These are phyloP conservation scores for Zygothrica quintamaculata DNA, from an alignment of 2,888 invertebrate species.

Conservation along the genomic window DNA sequence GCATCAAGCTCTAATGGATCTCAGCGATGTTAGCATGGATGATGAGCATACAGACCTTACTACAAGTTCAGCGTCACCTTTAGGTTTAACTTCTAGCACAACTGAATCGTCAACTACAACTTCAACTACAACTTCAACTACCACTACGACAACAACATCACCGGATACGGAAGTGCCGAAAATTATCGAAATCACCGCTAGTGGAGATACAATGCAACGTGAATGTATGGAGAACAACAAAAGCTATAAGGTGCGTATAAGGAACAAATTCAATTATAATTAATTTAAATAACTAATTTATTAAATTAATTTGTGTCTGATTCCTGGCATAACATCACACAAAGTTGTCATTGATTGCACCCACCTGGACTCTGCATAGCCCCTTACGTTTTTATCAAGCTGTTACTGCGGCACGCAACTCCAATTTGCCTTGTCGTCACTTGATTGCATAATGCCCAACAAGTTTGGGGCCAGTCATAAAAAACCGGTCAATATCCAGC, in stretches of 20 bases:
- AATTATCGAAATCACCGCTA: constrained; percentile 82
- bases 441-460: constrained; percentile 70
- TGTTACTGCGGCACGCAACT: constrained; percentile 74
- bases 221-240: constrained; percentile 85
- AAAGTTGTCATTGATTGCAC: background rate
- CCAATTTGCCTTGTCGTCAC: constrained; percentile 78
- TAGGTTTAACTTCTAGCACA: too few relatives aligned
- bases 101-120: constrained; percentile 21
- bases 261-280: too few relatives aligned
- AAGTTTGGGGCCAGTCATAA: constrained; percentile 57
- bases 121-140: constrained; percentile 34
- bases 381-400: constrained; percentile 33
- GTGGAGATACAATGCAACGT: constrained; percentile 75
- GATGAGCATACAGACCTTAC: constrained; percentile 74
- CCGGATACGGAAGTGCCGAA: constrained; percentile 73
- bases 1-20: constrained; percentile 85
- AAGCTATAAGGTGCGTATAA: constrained; percentile 85
- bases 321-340: too few relatives aligned
- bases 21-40: constrained; percentile 92
- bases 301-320: too few relatives aligned
- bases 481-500: constrained; percentile 44
- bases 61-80: constrained; percentile 43
- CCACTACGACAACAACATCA: constrained; percentile 31
- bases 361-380: constrained; percentile 4
- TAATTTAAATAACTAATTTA: too few relatives aligned